These are phyloP conservation scores for Aphrocallistes beatrix DNA, from an alignment of 37 sponge, comb jelly and placozoan species.

Conservation along the genomic window DNA sequence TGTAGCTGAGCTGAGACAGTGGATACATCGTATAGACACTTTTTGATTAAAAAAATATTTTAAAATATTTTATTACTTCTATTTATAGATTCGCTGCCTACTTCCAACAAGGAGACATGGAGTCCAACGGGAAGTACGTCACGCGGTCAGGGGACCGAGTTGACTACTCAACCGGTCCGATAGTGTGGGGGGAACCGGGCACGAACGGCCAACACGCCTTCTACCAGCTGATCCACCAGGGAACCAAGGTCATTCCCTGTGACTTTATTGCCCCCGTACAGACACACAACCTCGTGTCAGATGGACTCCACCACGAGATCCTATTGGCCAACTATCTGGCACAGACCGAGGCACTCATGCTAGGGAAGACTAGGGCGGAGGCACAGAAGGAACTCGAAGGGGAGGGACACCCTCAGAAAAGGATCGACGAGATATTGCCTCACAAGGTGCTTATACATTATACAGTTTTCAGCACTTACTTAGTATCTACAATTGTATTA, in stretches of 20 bases:
- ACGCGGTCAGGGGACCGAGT: slow-evolving; percentile 49
- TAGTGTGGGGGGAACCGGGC: slow-evolving; percentile 99
- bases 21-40: too few relatives aligned
- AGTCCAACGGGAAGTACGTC: slow-evolving; percentile 92
- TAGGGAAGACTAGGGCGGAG: slow-evolving; percentile 80
- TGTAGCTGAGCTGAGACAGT: too few relatives aligned
- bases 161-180: slow-evolving; percentile 93
- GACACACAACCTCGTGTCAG: slow-evolving; percentile 72
- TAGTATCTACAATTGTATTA: too few relatives aligned
- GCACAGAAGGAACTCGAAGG: slow-evolving; percentile 60
- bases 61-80: slow-evolving; percentile 18
- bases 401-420: slow-evolving; percentile 42
- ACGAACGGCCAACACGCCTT: slow-evolving; percentile 99
- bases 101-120: slow-evolving; percentile 99
- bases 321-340: slow-evolving; percentile 92
- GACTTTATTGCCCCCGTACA: slow-evolving; percentile 94
- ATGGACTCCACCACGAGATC: slow-evolving; percentile 92
- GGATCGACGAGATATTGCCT: slow-evolving; percentile 53
- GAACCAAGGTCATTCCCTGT: slow-evolving; percentile 89
- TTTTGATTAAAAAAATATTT: too few relatives aligned
- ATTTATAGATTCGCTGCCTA: slow-evolving; percentile 97
- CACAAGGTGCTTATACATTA: slow-evolving; percentile 88
- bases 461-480: too few relatives aligned
- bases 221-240: slow-evolving; percentile 99
- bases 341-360: slow-evolving; percentile 95